phyloP scores from a whole-genome alignment of 2,888 invertebrate genomes.

The Saturnia japonica region DNA sequence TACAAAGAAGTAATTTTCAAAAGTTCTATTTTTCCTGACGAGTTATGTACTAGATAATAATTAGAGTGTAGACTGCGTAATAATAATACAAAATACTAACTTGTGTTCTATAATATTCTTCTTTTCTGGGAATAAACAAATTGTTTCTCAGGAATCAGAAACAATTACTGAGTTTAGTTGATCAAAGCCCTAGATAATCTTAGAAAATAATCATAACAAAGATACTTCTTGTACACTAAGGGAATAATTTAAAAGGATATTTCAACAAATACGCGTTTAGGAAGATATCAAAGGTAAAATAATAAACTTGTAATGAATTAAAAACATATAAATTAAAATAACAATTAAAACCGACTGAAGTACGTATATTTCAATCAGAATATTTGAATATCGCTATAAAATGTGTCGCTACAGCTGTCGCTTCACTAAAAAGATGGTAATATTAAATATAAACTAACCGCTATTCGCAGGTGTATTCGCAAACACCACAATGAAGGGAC shows the following conservation, averaged over 20 bases:
- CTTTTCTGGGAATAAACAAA: too few species aligned
- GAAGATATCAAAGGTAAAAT: background rate
- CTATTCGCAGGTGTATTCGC: constrained; percentile 15
- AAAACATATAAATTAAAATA: background rate
- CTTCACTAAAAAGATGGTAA: background rate
- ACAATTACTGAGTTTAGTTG: too few species aligned
- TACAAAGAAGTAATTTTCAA: too few species aligned
- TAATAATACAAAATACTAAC: too few species aligned
- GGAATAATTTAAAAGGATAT: background rate
- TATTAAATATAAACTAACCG: constrained; percentile 2
- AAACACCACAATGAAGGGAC: background rate
- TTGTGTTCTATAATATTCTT: too few species aligned
- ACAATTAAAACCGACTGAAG: background rate
- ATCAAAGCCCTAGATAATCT: background rate
- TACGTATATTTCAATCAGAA: background rate
- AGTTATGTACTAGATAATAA: too few species aligned
- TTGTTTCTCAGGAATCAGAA: too few species aligned
- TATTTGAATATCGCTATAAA: background rate
- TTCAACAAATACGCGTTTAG: background rate
- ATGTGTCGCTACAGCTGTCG: background rate
- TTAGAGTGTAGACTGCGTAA: too few species aligned
- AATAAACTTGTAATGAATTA: background rate
- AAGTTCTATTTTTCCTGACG: too few species aligned
- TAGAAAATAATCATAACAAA: background rate
- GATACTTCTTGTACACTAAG: background rate